Conservation (phyloP, 2,888 invertebrate genomes). For the Stenoptilia bipunctidactyla region DNA sequence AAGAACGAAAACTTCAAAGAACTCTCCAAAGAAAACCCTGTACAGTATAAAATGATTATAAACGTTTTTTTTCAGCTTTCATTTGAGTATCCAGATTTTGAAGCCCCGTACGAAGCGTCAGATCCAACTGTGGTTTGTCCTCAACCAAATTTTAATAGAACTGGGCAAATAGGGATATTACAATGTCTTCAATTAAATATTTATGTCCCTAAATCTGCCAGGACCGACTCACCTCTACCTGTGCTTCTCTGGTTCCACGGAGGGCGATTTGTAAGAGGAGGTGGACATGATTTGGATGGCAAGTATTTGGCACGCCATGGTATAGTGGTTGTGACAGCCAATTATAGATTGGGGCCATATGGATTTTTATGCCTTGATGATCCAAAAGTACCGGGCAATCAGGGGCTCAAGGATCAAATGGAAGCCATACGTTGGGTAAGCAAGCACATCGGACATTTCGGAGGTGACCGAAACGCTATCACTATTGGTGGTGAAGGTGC, state of each 20-base stretch:
- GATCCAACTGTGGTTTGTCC: background rate
- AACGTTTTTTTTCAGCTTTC: background rate
- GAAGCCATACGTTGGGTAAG: conserved; percentile 38
- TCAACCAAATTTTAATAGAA: background rate
- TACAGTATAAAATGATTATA: too few relatives aligned
- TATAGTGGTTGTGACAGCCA: conserved; percentile 31
- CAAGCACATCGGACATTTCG: conserved; percentile 35
- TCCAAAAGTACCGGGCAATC: conserved; percentile 31
- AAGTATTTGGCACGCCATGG: conserved; percentile 29
- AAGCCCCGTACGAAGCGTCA: background rate
- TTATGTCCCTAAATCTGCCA: conserved; percentile 24
- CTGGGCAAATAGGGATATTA: conserved; percentile 15
- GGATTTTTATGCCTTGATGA: conserved; percentile 43
- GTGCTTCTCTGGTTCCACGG: conserved; percentile 48
- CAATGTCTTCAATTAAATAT: conserved; percentile 30
- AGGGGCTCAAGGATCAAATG: conserved; percentile 43
- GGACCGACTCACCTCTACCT: conserved; percentile 21
- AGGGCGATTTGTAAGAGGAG: too few relatives aligned
- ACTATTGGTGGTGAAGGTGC: too few relatives aligned
- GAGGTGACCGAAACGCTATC: conserved; percentile 31
- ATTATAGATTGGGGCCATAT: conserved; percentile 45
- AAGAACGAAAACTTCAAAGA: too few relatives aligned
- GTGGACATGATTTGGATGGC: conserved; percentile 31
- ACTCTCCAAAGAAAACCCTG: too few relatives aligned
- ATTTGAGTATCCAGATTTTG: background rate